Percentiles rank a stretch among this genome's conserved stretches.
These are phyloP conservation scores for Strigamia transsilvanica DNA, from an alignment of 2,888 invertebrate genomes.

Conservation along the genomic window DNA sequence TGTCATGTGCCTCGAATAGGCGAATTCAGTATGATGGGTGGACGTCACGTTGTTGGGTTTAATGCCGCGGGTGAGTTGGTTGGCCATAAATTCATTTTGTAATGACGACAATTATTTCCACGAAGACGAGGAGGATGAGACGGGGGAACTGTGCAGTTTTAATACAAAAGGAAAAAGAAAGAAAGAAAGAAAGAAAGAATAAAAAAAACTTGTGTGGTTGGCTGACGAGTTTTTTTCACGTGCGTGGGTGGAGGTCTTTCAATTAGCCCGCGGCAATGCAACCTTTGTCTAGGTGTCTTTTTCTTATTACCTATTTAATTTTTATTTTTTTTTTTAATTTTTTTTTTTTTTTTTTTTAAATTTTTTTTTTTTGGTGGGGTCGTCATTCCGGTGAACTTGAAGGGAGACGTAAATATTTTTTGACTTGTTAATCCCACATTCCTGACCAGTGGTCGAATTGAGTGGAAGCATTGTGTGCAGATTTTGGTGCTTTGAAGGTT, in stretches of 20 bases:
- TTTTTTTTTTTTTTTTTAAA: not conserved
- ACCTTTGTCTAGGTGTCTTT: not conserved
- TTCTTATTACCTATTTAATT: slow-evolving; percentile 21
- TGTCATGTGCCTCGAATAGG: not conserved
- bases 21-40: not conserved
- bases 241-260: slow-evolving; percentile 26
- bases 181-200: not conserved
- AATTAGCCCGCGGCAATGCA: slow-evolving; percentile 21
- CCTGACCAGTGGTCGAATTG: slow-evolving; percentile 25
- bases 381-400: not conserved
- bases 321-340: not conserved
- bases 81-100: slow-evolving; percentile 37
- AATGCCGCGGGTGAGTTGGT: slow-evolving; percentile 25
- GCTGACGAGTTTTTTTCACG: slow-evolving; percentile 18
- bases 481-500: not conserved
- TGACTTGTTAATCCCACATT: slow-evolving; percentile 16
- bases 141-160: slow-evolving; percentile 17
- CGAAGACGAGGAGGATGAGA: slow-evolving; percentile 21
- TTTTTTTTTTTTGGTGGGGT: not conserved
- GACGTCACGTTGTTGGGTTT: slow-evolving; percentile 25
- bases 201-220: not conserved
- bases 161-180: slow-evolving; percentile 12
- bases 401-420: slow-evolving; percentile 1
- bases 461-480: not conserved
- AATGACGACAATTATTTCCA: slow-evolving; percentile 51